phyloP scores from a whole-genome alignment of 2,113 vertebrate genomes.

The Emydocephalus ijimae region DNA sequence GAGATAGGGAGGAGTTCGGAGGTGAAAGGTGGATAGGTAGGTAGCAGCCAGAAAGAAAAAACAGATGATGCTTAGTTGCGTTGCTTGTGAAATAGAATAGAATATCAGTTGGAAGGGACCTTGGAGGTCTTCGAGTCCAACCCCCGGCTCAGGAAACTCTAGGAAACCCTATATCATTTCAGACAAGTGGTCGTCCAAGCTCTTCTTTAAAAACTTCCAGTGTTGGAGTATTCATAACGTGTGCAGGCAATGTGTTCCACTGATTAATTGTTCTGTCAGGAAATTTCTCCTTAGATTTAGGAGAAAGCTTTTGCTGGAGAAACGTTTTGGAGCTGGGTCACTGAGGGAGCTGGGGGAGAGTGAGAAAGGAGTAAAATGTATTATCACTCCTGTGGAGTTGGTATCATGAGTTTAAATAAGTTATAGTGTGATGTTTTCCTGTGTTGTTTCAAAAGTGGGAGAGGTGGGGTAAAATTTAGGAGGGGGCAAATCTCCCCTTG shows the following conservation, averaged over 20 bases:
- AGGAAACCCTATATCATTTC: no score
- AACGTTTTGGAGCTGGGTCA: not conserved
- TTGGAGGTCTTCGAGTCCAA: no score
- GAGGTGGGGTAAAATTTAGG: not conserved
- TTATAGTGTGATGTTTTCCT: not conserved
- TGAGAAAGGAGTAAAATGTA: not conserved
- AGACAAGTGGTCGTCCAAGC: no score
- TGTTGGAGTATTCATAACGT: no score
- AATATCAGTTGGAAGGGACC: no score
- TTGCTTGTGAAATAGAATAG: not conserved
- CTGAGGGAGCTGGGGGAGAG: not conserved
- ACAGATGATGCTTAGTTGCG: not conserved
- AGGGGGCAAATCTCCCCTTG: not conserved
- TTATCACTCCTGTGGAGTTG: not conserved
- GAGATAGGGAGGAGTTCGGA: no score
- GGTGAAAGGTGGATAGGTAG: not conserved
- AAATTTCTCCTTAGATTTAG: no score
- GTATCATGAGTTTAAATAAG: not conserved
- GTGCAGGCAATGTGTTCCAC: no score
- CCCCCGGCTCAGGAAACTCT: no score
- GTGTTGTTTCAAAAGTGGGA: not conserved
- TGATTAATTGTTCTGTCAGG: no score
- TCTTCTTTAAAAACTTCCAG: no score
- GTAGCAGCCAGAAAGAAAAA: not conserved
- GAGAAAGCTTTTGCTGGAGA: not conserved